Conservation (phyloP, 2,888 invertebrate genomes). For the Lapara coniferarum region DNA sequence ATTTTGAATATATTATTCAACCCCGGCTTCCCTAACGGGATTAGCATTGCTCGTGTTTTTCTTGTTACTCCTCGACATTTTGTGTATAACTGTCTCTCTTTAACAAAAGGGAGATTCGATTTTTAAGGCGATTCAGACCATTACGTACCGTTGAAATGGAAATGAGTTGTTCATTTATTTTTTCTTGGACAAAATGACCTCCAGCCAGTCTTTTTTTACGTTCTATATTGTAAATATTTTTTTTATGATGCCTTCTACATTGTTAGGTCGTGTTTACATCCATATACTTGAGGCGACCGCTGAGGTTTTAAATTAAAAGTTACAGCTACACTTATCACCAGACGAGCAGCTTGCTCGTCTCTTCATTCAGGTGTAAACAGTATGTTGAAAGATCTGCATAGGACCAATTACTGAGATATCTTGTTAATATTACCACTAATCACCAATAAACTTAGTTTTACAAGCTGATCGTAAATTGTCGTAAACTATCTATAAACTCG, state of each 20-base stretch:
- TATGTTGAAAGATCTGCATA: no score
- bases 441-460: no score
- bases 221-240: neutral
- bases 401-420: no score
- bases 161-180: constrained; percentile 1
- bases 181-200: neutral
- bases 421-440: no score
- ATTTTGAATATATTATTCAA: constrained; percentile 22
- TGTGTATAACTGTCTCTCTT: neutral
- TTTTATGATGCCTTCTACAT: no score
- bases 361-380: no score
- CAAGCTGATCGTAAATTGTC: neutral
- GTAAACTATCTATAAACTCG: neutral
- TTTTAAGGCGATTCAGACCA: neutral
- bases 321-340: no score
- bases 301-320: no score
- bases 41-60: neutral
- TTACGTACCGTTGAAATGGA: constrained; percentile 1
- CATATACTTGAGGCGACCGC: no score
- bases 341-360: no score
- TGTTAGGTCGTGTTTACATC: no score
- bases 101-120: neutral
- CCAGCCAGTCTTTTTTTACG: neutral
- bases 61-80: neutral
- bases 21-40: neutral